These are phyloP conservation scores for Penaeus monodon DNA, from an alignment of 2,888 invertebrate species.

Conservation along the genomic window DNA sequence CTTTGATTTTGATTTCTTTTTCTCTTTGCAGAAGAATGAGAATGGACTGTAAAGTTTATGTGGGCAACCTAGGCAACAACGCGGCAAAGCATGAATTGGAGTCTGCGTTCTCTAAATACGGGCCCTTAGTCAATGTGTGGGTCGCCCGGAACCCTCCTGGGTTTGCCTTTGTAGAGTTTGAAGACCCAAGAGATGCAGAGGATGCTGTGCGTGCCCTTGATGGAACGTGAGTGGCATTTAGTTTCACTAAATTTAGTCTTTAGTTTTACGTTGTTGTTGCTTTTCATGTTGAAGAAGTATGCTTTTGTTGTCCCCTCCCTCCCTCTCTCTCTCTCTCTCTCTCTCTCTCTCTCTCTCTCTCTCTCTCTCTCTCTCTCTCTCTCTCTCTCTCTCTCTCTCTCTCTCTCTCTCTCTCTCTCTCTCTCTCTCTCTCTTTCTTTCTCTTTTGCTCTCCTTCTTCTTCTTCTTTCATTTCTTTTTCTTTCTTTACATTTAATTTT, in stretches of 20 bases:
- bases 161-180: constrained; percentile 90
- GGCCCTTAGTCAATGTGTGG: constrained; percentile 91
- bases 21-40: constrained; percentile 56
- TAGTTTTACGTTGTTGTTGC: not conserved
- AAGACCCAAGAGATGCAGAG: constrained; percentile 89
- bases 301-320: too few relatives aligned
- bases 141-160: constrained; percentile 93
- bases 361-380: too few relatives aligned
- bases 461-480: too few relatives aligned
- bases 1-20: too few relatives aligned
- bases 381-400: too few relatives aligned
- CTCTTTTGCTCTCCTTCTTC: too few relatives aligned
- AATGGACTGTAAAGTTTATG: constrained; percentile 89
- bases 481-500: too few relatives aligned
- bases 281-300: too few relatives aligned
- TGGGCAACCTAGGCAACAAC: constrained; percentile 90
- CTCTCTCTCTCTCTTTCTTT: too few relatives aligned
- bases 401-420: too few relatives aligned
- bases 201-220: constrained; percentile 86
- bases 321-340: too few relatives aligned
- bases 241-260: constrained; percentile 66
- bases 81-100: constrained; percentile 92
- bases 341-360: too few relatives aligned
- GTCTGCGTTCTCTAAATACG: constrained; percentile 88
- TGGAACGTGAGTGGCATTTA: constrained; percentile 78